Evolutionary conservation across 1,140 invertebrate species (phyloP), one percentile per base, ranked within the genome.

Genomic region (Drosophila tani): DNA sequence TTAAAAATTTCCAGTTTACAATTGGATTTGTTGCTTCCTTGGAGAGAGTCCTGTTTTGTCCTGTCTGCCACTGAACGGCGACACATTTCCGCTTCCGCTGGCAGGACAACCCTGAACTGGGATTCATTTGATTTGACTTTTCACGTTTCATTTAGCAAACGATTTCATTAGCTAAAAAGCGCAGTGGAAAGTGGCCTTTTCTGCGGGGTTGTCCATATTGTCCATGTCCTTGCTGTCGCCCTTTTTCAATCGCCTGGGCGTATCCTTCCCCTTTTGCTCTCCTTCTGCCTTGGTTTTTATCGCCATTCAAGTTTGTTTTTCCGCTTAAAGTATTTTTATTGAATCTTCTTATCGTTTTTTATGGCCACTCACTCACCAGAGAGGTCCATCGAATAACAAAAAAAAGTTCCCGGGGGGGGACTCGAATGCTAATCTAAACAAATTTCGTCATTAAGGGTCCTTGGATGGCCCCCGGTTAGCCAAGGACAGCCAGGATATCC

Each of bases 311-410:
- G 91, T 86, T 92, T 92, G 87, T 92, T 92, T 91, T 92, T 92
- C 91, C 91, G 91, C 91, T 90, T 90, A 92, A 92, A 92, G 84
- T 91, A 91, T 86, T 92, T 92, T 91, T 91, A 91, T 91, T 90
- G 82, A 90, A 90, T 91, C 73, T 65, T 71, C 79, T 85, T 90
- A 85, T 82, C 86, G 81, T 91, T 91, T 91, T 92, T 90, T 91
- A 92, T 87, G 75, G 59, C 76, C 85, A 81, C 55, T 68, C 85
- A 81, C 55, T 68, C 84, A 81, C 62, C 51, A 55, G 63, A 76
- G 79, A 71, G 55, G 82, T 63, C 60, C 74, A 75, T 60, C 79
- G 58, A 51, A 49, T 56, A 70, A 58, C 40, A 21, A 47, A 17
- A 49, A 9, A 9, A 29, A 35, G 21, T 40, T 19, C 32, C 53